phyloP scores from a whole-genome alignment of 2,888 invertebrate genomes.

The Cheilosia variabilis region DNA sequence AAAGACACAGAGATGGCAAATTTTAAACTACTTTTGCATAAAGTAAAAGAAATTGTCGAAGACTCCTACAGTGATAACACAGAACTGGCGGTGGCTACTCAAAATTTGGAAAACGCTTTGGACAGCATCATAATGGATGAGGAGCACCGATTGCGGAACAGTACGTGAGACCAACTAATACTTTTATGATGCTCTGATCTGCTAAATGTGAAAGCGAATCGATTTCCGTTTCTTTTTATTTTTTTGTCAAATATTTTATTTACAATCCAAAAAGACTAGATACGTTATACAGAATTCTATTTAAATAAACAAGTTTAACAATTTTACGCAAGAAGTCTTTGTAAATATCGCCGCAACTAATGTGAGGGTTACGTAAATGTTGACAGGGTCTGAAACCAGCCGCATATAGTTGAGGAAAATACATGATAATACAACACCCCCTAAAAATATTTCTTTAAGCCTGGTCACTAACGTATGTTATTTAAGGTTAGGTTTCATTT shows the following conservation, averaged over 20 bases:
- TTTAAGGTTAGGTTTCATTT: no score
- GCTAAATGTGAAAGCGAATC: constrained; percentile 19
- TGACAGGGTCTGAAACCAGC: no score
- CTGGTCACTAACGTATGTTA: no score
- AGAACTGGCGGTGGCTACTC: constrained; percentile 82
- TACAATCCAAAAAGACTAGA: constrained; percentile 43
- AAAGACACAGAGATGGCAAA: constrained; percentile 82
- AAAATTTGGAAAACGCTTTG: constrained; percentile 82
- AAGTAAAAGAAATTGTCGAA: constrained; percentile 83
- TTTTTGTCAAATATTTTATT: constrained; percentile 54
- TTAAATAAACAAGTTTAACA: constrained; percentile 33
- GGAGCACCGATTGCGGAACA: constrained; percentile 79
- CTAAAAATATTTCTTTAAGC: no score
- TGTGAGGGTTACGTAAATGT: no score
- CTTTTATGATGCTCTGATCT: not conserved
- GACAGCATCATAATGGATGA: constrained; percentile 82
- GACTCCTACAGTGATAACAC: constrained; percentile 83
- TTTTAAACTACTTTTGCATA: constrained; percentile 81
- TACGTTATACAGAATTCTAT: constrained; percentile 9
- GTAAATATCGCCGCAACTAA: not conserved
- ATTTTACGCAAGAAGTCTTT: not conserved
- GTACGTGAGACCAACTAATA: constrained; percentile 57
- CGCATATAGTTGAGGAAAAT: no score
- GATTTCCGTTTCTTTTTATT: constrained; percentile 7
- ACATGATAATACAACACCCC: no score